phyloP scores from a whole-genome alignment of 2,113 vertebrate species.

The Cebus imitator region DNA sequence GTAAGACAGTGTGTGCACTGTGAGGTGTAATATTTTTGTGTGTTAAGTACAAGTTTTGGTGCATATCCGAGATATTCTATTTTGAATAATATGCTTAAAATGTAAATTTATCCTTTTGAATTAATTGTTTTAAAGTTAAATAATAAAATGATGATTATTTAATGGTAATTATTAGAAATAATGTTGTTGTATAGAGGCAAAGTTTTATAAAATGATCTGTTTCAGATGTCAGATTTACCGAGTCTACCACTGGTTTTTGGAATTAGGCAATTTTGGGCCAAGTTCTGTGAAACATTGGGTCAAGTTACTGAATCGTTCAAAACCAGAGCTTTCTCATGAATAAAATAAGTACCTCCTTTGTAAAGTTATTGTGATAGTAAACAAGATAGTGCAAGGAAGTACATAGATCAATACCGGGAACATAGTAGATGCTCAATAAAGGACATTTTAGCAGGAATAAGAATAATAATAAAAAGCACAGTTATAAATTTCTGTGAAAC shows the following conservation, averaged over 20 bases:
- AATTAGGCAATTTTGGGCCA: not conserved
- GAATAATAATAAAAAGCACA: not conserved
- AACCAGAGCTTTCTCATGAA: not conserved
- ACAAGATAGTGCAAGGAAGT: not conserved
- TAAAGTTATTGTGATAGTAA: not conserved
- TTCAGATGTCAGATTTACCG: slow-evolving; percentile 18
- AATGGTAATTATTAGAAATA: not conserved
- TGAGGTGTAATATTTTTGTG: not conserved
- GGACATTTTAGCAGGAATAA: not conserved
- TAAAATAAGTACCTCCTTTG: not conserved
- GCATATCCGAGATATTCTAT: not conserved
- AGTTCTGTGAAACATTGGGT: not conserved
- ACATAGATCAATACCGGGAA: not conserved
- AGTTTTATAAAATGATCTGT: not conserved
- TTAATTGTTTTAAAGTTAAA: not conserved
- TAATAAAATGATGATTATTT: not conserved
- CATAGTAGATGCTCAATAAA: not conserved
- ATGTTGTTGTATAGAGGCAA: not conserved
- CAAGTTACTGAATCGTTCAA: not conserved
- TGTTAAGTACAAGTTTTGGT: not conserved
- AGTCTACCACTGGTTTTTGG: not conserved
- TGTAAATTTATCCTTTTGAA: not conserved
- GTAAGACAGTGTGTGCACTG: not conserved
- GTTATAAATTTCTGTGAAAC: not conserved
- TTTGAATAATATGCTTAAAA: not conserved